phyloP scores from a whole-genome alignment of 2,113 vertebrate genomes.

The Lethenteron reissneri region DNA sequence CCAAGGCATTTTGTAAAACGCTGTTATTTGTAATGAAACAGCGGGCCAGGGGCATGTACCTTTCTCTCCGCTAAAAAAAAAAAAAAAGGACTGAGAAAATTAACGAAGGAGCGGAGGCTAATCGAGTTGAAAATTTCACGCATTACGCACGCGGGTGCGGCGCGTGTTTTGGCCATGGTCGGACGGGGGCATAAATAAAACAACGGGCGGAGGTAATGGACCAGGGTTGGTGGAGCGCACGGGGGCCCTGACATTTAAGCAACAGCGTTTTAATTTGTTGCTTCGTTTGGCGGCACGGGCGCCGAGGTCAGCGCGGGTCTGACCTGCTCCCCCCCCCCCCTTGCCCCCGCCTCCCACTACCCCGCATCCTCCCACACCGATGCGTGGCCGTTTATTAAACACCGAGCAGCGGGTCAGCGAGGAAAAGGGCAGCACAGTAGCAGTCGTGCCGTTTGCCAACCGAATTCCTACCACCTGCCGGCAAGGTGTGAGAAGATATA shows the following conservation, averaged over 20 bases:
- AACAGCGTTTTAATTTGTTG: conserved; percentile 6
- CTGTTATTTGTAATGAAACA: neutral
- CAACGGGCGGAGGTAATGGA: neutral
- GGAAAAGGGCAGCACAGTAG: too few species aligned
- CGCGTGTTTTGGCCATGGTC: neutral
- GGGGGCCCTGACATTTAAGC: conserved; percentile 1
- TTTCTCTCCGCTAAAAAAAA: neutral
- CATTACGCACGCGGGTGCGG: neutral
- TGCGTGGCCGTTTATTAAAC: too few species aligned
- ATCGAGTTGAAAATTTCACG: conserved; percentile 3
- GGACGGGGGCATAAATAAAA: neutral
- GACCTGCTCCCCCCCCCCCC: too few species aligned
- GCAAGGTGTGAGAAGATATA: too few species aligned
- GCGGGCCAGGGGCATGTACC: neutral
- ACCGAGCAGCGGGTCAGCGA: too few species aligned
- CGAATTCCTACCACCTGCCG: too few species aligned
- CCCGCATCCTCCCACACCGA: too few species aligned
- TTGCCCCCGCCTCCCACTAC: too few species aligned
- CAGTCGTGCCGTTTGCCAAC: too few species aligned
- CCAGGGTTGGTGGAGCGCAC: neutral
- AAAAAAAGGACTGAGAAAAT: neutral
- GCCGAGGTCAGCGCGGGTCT: too few species aligned
- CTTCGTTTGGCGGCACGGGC: neutral
- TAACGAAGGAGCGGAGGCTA: neutral
- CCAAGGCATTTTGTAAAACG: too few species aligned